phyloP scores from a whole-genome alignment of 2,888 invertebrate genomes.

The Habroteleia sp. region DNA sequence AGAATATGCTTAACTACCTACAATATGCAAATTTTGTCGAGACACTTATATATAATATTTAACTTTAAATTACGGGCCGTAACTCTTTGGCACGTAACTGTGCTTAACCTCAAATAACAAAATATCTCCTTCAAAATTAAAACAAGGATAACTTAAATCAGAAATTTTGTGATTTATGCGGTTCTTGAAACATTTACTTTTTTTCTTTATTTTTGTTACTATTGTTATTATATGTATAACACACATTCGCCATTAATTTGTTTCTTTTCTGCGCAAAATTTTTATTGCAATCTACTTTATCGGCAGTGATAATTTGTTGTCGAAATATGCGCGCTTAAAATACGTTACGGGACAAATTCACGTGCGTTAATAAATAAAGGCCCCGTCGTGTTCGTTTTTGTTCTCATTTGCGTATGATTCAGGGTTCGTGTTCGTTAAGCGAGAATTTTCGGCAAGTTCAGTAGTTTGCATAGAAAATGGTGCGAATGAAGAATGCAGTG shows the following conservation, averaged over 20 bases:
- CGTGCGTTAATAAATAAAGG: conserved; percentile 38
- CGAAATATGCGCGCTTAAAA: conserved; percentile 27
- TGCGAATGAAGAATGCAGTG: conserved; percentile 61
- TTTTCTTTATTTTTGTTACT: too few species aligned
- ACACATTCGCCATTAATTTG: conserved; percentile 4
- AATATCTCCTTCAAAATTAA: too few species aligned
- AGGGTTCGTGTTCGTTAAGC: conserved; percentile 51
- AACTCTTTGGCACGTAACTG: too few species aligned
- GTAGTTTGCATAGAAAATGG: conserved; percentile 63
- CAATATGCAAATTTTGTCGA: too few species aligned
- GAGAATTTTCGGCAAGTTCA: conserved; percentile 43
- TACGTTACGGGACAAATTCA: conserved; percentile 41
- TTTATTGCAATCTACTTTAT: conserved; percentile 52
- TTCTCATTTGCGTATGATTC: conserved; percentile 54
- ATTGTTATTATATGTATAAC: too few species aligned
- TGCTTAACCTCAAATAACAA: too few species aligned
- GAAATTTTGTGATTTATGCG: too few species aligned
- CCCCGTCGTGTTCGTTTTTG: conserved; percentile 21
- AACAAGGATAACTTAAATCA: too few species aligned
- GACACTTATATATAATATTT: too few species aligned
- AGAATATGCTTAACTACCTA: too few species aligned
- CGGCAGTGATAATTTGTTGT: conserved; percentile 46
- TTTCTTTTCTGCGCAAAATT: background rate
- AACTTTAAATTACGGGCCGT: too few species aligned
- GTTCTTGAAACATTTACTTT: too few species aligned